These are phyloP conservation scores for Mus minutoides DNA, from an alignment of 2,797 vertebrate genomes.

Conservation along the genomic window DNA sequence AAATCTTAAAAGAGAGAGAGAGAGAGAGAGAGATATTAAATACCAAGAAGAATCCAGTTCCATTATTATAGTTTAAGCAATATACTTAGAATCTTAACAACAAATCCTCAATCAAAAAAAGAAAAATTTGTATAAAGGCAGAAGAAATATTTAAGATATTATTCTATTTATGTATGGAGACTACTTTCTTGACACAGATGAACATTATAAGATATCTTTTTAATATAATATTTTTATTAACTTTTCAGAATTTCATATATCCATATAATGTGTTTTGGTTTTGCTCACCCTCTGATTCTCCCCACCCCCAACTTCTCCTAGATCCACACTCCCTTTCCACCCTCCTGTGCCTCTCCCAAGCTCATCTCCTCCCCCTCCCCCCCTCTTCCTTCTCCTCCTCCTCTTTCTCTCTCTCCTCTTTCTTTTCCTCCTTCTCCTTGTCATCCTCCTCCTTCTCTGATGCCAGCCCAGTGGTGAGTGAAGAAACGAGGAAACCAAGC, in stretches of 20 bases:
- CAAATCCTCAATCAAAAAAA: conserved; percentile 10
- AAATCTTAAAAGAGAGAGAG: no score
- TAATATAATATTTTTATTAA: not conserved
- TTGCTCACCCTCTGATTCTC: not conserved
- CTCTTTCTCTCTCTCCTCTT: no score
- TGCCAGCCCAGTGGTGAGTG: not conserved
- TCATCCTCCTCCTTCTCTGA: not conserved
- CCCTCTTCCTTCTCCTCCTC: not conserved
- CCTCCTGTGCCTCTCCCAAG: not conserved
- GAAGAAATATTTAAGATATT: conserved; percentile 49
- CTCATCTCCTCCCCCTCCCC: not conserved
- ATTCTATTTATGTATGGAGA: conserved; percentile 19
- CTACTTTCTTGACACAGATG: conserved; percentile 34
- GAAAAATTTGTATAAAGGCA: conserved; percentile 38
- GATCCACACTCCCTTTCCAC: not conserved
- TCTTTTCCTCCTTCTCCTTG: no score
- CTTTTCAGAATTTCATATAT: not conserved
- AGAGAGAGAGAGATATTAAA: no score
- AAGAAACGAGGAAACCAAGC: conserved; percentile 30
- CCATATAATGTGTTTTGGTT: not conserved
- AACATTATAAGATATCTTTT: not conserved
- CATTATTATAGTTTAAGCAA: conserved; percentile 36
- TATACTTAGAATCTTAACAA: conserved; percentile 49
- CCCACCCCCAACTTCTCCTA: not conserved
- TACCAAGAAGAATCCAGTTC: conserved; percentile 34